A percentile compares a stretch with the other conserved stretches of the same genome.
These are phyloP conservation scores for Macropus fuliginosus DNA, from an alignment of 2,797 vertebrate species.

Conservation along the genomic window DNA sequence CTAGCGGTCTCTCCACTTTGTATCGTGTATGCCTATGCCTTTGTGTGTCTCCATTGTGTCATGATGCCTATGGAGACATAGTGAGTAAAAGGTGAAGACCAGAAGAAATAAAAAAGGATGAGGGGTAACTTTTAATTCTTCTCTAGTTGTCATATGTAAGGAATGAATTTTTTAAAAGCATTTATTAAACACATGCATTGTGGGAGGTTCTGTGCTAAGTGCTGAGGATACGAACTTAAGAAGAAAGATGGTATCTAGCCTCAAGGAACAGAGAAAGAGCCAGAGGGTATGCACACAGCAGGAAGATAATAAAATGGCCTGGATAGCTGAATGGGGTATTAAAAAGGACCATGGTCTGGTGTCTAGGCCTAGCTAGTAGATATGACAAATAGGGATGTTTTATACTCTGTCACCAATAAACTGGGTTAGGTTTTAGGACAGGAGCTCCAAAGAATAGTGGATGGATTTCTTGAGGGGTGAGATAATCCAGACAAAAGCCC, in stretches of 20 bases:
- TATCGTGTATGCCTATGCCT: no score
- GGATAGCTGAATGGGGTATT: background rate
- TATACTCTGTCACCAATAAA: background rate
- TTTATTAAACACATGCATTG: background rate
- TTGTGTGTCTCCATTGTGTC: background rate
- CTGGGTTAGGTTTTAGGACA: background rate
- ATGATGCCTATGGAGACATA: background rate
- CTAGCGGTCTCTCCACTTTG: background rate
- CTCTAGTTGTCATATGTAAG: background rate
- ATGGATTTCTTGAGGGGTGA: background rate
- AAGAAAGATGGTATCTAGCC: background rate
- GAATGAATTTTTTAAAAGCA: background rate
- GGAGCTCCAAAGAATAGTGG: background rate
- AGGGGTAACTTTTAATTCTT: background rate
- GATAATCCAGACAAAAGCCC: background rate
- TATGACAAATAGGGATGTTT: background rate
- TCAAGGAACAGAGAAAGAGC: background rate
- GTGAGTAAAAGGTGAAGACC: background rate
- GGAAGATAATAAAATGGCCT: background rate
- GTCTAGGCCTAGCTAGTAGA: background rate
- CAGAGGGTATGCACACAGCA: background rate
- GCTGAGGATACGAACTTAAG: background rate
- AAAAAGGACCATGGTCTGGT: background rate
- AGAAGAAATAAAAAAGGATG: background rate
- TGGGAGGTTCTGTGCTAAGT: background rate